Evolutionary conservation across 2,888 invertebrate genomes (phyloP), one percentile per base, ranked within the genome.

Genomic region (Anagyrus pseudococci): DNA sequence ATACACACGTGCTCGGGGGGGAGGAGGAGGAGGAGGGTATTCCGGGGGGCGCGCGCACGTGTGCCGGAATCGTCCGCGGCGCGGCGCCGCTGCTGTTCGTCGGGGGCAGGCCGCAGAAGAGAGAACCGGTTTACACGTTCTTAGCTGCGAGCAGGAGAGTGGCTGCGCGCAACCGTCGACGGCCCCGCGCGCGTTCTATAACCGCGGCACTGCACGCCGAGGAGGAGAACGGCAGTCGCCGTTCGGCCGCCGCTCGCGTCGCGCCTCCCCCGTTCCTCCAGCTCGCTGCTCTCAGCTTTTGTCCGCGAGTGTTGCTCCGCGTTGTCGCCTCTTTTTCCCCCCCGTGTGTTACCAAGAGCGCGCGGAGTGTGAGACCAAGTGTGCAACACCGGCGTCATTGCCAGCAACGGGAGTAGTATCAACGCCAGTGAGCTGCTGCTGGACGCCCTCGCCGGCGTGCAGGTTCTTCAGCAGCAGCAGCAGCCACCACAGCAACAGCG

Each of bases 211-310:
- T 20, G 17, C 41, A 50, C 37, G 56, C 46, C 41, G 8, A 23
- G n/a, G 13, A 26, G 4, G 10, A 37, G 23, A 33, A 2, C 59
- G 40, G 15, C 60, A 66, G 66, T 66, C 58, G 58, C 41, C 58
- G 60, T 26, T 63, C 63, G 63, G 29, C 41, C 63, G 57, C 43
- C 33, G 59, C 8, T 17, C 59, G 66, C 44, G 62, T 33, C 62
- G 66, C 25, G 20, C 8, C 4, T 10, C 17, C 8, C 13, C 19
- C 29, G 29, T 44, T 4, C 25, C 22, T 26, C 4, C 20, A 33
- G 17, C 25, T 23, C 10, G 22, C n/a, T 22, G 20, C 2, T 17
- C 26, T 22, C 23, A 17, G 43, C 29, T 17, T 25, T 25, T 25
- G 26, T 23, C 20, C 20, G 44, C 23, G 23, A 25, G n/a, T 26